These are phyloP conservation scores for Siphamia tubifer DNA, from an alignment of 2,113 vertebrate genomes.

Conservation along the genomic window DNA sequence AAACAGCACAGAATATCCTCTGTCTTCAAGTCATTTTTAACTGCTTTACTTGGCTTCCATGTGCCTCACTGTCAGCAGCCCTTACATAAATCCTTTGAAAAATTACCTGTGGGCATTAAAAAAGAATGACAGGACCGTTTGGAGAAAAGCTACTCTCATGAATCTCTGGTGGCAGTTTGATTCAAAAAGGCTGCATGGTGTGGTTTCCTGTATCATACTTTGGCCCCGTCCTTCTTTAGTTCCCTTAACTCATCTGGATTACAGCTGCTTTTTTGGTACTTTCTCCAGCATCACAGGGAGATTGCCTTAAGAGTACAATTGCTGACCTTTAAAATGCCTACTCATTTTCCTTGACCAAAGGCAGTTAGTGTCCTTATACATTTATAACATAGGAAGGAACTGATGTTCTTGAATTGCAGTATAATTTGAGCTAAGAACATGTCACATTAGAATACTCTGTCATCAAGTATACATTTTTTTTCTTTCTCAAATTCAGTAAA, in stretches of 20 bases:
- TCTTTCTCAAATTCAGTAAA: too few species aligned
- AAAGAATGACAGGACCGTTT: conserved; percentile 30
- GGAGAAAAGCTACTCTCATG: conserved; percentile 29
- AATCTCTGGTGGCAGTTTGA: conserved; percentile 44
- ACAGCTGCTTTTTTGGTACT: conserved; percentile 52
- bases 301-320: neutral
- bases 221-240: neutral
- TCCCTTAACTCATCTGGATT: conserved; percentile 55
- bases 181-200: conserved; percentile 38
- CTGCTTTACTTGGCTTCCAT: neutral
- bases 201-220: conserved; percentile 15
- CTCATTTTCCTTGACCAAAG: neutral
- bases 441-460: too few species aligned
- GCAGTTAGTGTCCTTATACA: neutral
- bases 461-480: too few species aligned
- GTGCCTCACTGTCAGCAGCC: neutral
- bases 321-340: neutral
- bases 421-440: too few species aligned
- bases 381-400: neutral
- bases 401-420: neutral
- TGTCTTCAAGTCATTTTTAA: neutral
- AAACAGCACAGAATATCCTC: neutral
- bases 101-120: conserved; percentile 30
- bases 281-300: neutral
- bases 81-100: conserved; percentile 21